phyloP scores from a whole-genome alignment of 1,140 invertebrate genomes.

The Tetragnatha versicolor region DNA sequence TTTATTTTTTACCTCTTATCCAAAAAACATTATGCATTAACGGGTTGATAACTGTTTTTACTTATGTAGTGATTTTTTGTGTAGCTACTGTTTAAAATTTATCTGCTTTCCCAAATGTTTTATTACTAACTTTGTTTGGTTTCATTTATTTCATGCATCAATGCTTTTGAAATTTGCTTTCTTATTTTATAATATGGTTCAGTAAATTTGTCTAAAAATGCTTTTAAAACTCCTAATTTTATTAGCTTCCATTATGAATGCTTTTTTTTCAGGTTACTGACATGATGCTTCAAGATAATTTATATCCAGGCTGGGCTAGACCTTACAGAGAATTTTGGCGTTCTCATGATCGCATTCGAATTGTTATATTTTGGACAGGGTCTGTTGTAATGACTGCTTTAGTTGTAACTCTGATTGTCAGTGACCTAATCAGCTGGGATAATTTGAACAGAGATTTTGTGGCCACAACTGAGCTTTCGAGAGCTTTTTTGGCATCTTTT shows the following conservation, averaged over 20 bases:
- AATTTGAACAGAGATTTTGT: constrained; percentile 67
- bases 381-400: constrained; percentile 64
- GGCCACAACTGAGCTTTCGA: constrained; percentile 68
- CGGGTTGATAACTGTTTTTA: too few relatives aligned
- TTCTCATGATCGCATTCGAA: constrained; percentile 64
- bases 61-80: too few relatives aligned
- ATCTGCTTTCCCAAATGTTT: too few relatives aligned
- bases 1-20: too few relatives aligned
- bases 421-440: constrained; percentile 69
- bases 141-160: neutral
- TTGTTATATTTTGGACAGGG: constrained; percentile 69
- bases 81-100: too few relatives aligned
- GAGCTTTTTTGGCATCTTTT: constrained; percentile 69
- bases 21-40: too few relatives aligned
- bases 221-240: too few relatives aligned
- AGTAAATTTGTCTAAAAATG: too few relatives aligned
- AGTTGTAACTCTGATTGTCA: constrained; percentile 68
- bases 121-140: too few relatives aligned
- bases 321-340: constrained; percentile 65
- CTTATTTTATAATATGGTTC: too few relatives aligned
- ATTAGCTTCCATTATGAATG: too few relatives aligned
- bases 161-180: too few relatives aligned
- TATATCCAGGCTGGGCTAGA: constrained; percentile 68
- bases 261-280: constrained; percentile 67
- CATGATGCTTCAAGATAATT: constrained; percentile 70